phyloP scores from a whole-genome alignment of 2,888 invertebrate genomes.

The Tricholauxania praeusta region DNA sequence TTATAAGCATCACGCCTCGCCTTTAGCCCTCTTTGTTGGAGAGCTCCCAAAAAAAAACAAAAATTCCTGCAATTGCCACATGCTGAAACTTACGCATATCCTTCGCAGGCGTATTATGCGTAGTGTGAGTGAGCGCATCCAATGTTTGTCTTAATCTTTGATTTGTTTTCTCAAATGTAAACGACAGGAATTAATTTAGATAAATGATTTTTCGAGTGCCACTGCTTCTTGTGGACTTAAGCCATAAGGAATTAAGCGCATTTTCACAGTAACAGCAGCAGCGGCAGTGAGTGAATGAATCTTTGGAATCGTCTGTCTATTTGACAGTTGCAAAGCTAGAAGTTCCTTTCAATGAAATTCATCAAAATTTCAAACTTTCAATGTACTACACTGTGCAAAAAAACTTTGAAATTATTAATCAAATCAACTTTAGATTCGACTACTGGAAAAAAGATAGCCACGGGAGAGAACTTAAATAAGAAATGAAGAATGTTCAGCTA shows the following conservation, averaged over 20 bases:
- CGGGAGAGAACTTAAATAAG: no score
- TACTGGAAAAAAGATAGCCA: no score
- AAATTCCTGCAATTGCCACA: conserved; percentile 42
- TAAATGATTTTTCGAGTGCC: conserved; percentile 67
- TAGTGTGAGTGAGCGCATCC: conserved; percentile 35
- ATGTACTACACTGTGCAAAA: no score
- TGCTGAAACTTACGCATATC: conserved; percentile 47
- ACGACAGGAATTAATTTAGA: conserved; percentile 70
- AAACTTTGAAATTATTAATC: no score
- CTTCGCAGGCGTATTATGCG: neutral
- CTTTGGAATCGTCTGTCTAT: no score
- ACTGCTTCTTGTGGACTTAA: conserved; percentile 25
- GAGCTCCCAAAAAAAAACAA: conserved; percentile 45
- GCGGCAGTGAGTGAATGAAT: neutral
- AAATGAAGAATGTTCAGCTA: no score
- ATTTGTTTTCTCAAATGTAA: conserved; percentile 68
- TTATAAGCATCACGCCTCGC: conserved; percentile 53
- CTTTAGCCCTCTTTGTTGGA: conserved; percentile 34
- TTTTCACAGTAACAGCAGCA: conserved; percentile 2
- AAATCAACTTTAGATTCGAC: no score
- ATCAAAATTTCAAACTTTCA: conserved; percentile 33
- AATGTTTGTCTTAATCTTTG: conserved; percentile 69
- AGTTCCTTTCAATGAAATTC: conserved; percentile 12
- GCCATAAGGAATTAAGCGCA: neutral
- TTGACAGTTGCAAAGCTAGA: neutral